phyloP scores from a whole-genome alignment of 2,113 vertebrate genomes.

The Saccopteryx leptura region DNA sequence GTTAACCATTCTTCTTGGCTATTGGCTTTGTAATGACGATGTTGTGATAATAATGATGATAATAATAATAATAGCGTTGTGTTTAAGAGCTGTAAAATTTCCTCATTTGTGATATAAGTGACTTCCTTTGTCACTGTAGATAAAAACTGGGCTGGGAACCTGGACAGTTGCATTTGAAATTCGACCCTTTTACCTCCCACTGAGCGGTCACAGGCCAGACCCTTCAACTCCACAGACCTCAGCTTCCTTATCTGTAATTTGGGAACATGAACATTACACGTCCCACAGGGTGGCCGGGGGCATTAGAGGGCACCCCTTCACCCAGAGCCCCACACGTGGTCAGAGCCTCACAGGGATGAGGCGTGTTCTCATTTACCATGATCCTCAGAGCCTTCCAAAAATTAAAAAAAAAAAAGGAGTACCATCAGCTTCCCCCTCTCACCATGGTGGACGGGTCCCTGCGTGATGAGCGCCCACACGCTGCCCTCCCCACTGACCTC shows the following conservation, averaged over 20 bases:
- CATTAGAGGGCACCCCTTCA: not conserved
- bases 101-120: no score
- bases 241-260: not conserved
- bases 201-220: not conserved
- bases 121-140: not conserved
- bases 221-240: not conserved
- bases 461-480: fast-evolving
- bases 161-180: not conserved
- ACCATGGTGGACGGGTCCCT: not conserved
- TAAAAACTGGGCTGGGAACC: not conserved
- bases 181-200: not conserved
- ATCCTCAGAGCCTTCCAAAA: no score
- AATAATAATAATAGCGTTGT: no score
- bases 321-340: not conserved
- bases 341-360: not conserved
- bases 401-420: not conserved
- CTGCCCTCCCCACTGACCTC: not conserved
- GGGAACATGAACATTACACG: not conserved
- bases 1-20: no score
- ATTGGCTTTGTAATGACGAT: not conserved
- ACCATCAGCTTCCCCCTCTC: not conserved
- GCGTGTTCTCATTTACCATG: not conserved
- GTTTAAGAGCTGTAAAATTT: not conserved
- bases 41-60: not conserved
- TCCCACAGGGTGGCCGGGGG: not conserved